phyloP scores from a whole-genome alignment of 2,888 invertebrate species.

The Lagria hirta region DNA sequence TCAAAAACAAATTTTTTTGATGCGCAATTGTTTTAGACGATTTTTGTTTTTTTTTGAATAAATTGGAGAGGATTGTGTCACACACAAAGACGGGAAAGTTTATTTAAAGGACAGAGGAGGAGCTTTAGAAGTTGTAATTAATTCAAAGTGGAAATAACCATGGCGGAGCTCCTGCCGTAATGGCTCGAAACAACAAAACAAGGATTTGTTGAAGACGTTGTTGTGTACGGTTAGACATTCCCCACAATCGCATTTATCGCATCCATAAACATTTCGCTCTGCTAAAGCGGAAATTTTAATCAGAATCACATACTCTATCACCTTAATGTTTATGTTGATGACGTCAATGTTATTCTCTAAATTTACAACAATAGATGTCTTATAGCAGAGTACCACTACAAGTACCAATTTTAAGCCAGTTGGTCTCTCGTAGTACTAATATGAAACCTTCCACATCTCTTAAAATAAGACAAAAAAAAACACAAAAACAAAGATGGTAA shows the following conservation, averaged over 20 bases:
- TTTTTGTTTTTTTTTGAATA: no score
- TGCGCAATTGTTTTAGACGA: no score
- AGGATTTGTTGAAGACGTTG: conserved; percentile 18
- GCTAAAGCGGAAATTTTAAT: conserved; percentile 25
- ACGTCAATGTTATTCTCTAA: conserved; percentile 1
- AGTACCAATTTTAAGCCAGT: no score
- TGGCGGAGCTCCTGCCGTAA: conserved; percentile 13
- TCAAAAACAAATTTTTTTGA: no score
- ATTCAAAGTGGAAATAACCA: conserved; percentile 18
- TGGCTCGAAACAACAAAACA: conserved; percentile 22
- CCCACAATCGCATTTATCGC: conserved; percentile 25
- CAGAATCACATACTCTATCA: conserved; percentile 18
- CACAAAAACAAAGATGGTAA: no score
- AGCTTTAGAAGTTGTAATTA: conserved; percentile 17
- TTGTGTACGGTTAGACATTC: conserved; percentile 18
- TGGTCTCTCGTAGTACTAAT: no score
- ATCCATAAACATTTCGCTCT: conserved; percentile 26
- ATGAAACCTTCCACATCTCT: no score
- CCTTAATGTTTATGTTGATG: conserved; percentile 6
- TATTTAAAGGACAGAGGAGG: background rate
- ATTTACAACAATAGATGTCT: no score
- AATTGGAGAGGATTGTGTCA: no score
- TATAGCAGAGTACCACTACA: no score
- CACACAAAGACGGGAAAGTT: background rate
- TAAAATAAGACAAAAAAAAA: no score